Base-by-base conservation (phyloP, 2,113 vertebrate species). In the Catharus minimus region DNA sequence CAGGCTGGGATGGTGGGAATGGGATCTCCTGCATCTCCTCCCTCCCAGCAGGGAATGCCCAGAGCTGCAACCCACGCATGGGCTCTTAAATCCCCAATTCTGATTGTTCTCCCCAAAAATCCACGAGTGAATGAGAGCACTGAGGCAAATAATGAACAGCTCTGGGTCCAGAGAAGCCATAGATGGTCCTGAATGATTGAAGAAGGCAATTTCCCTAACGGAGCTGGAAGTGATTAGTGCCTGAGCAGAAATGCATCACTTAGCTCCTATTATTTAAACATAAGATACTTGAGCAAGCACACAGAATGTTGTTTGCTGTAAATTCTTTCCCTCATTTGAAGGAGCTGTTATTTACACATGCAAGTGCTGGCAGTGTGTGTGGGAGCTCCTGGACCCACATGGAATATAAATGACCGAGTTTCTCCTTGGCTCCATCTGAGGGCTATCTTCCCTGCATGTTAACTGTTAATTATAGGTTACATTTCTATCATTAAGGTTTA, bases 401-500 rank as follows among this genome's bases (percentile, higher is more conserved):
- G 2, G 96, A 95, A 95, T 96, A 68, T 86, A 74, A 95, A 95
- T 83, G 94, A 91, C 89, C 56, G 7, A 0, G 7, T 83, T 93
- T 92, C 91, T 94, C 87, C 92, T 92, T 46, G 89, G n/a, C 56
- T 94, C 86, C 64, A 47, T 68, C 75, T 0, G 2, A 92, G 73
- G 91, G 79, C 78, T 72, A 22, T 61, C 75, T 67, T 78, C 79
- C 50, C 89, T 90, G 89, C 58, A 58, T 91, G 88, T 56, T 86
- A 92, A 61, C 73, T 73, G 60, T 58, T 94, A 94, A 96, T 96
- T 96, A 88, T 24, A 76, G 85, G 94, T 67, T 86, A 17, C 76
- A 13, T 82, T 94, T 57, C 23, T 23, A 41, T 86, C 82, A 16
- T 91, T 90, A 90, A 75, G 76, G 89, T 75, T 88, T 90, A 46